Evolutionary conservation across 2,888 invertebrate species (phyloP), one percentile per base, ranked within the genome.

Genomic region (Agonopterix arenella): DNA sequence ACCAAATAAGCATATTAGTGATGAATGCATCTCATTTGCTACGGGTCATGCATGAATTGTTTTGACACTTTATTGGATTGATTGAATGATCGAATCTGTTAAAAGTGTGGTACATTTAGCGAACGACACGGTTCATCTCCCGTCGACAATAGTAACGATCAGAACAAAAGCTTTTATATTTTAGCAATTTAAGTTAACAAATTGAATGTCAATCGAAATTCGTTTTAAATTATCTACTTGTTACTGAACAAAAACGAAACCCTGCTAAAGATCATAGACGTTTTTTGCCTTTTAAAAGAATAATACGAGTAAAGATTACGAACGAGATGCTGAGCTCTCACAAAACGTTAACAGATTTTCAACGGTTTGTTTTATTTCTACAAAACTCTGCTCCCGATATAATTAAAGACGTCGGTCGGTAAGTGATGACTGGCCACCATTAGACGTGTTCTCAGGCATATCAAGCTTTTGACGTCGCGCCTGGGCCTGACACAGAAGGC

Each of bases 361-460:
- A 77, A 84, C 77, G 81, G 76, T 76, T 77, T 78, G 72, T 79
- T 82, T 81, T 80, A 73, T 81, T 80, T 81, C 77, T 76, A 67
- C 64, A 72, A 78, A 76, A 70, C 70, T 70, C 61, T 69, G 68
- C 71, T 69, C 66, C 68, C 72, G 72, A 75, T 78, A 76, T 84
- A 82, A 84, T 85, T 82, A 79, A 80, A 82, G 80, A 78, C 77
- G 72, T 77, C 63, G 64, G 65, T 60, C 65, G 73, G 70, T 79
- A 76, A 78, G 78, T 81, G 80, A 80, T 81, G 80, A 82, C 80
- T 81, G 76, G 79, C 77, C 79, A 78, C 74, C 79, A 77, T 82
- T 76, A 73, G 68, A 68, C 63, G 61, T 67, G 62, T 76, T 80
- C 78, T 74, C 73, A 71, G 74, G 66, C 72, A 68, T 67, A 74